Percentiles rank a stretch among this genome's conserved stretches.
phyloP scores from a whole-genome alignment of 2,113 vertebrate species.

The Nothoprocta perdicaria region DNA sequence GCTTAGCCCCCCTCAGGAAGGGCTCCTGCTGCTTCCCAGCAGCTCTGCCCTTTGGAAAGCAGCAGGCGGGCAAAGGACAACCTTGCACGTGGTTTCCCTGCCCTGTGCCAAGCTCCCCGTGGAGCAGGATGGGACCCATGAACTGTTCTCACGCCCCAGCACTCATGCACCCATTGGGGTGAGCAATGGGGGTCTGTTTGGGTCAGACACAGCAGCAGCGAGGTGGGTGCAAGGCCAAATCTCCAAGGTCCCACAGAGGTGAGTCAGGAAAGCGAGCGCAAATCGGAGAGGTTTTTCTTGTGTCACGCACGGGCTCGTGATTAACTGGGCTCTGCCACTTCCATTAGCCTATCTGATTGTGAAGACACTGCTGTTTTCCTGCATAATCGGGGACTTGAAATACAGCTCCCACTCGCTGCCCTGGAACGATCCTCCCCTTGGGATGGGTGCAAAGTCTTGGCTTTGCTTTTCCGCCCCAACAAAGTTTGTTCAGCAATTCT shows the following conservation, averaged over 20 bases:
- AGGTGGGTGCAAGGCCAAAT: background rate
- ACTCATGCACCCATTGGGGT: rapidly evolving
- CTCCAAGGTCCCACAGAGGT: rapidly evolving
- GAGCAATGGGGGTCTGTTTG: rapidly evolving
- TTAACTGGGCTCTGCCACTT: background rate
- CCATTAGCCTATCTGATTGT: background rate
- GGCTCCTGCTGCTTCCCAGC: background rate
- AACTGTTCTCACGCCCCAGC: rapidly evolving
- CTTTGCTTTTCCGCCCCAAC: background rate
- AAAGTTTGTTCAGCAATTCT: background rate
- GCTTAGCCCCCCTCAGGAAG: rapidly evolving
- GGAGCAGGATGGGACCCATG: rapidly evolving
- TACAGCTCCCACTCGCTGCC: conserved; percentile 6
- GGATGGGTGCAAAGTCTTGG: background rate
- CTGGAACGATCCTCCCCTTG: background rate
- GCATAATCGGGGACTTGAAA: conserved; percentile 35
- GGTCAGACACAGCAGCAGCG: background rate
- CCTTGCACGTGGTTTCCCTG: rapidly evolving
- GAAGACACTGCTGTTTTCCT: conserved; percentile 21
- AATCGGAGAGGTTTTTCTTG: background rate
- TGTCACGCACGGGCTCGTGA: background rate
- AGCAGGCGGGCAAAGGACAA: rapidly evolving
- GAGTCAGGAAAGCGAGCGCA: rapidly evolving
- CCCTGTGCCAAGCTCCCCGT: rapidly evolving
- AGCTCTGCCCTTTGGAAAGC: background rate